phyloP scores from a whole-genome alignment of 2,797 vertebrate species.

The Thripadectes ignobilis region DNA sequence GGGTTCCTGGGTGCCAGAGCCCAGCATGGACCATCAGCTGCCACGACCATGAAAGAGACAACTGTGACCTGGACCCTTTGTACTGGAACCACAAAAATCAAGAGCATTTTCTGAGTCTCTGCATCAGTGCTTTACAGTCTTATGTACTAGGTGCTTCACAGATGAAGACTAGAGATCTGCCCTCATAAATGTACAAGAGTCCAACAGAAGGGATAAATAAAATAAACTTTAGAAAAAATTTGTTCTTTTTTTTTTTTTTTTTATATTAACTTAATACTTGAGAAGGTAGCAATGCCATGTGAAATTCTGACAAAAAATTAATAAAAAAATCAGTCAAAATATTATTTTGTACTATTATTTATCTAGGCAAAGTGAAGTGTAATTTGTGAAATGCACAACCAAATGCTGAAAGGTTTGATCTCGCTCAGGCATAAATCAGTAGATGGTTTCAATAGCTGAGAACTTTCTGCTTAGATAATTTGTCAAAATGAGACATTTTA shows the following conservation, averaged over 20 bases:
- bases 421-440: neutral
- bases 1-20: neutral
- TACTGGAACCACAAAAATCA: neutral
- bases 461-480: neutral
- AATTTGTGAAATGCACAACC: neutral
- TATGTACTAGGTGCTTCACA: neutral
- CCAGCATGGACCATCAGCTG: neutral
- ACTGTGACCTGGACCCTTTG: neutral
- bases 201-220: neutral
- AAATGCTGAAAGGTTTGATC: neutral
- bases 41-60: neutral
- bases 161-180: neutral
- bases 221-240: neutral
- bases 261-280: neutral
- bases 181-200: neutral
- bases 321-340: neutral
- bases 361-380: neutral
- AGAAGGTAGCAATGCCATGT: neutral
- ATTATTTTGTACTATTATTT: neutral
- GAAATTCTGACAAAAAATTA: neutral
- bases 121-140: neutral
- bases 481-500: slow-evolving; percentile 12
- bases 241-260: neutral
- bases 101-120: neutral
- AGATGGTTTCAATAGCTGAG: neutral